Evolutionary conservation across 2,797 vertebrate genomes (phyloP).

Genomic region (Leucoraja ocellata): DNA sequence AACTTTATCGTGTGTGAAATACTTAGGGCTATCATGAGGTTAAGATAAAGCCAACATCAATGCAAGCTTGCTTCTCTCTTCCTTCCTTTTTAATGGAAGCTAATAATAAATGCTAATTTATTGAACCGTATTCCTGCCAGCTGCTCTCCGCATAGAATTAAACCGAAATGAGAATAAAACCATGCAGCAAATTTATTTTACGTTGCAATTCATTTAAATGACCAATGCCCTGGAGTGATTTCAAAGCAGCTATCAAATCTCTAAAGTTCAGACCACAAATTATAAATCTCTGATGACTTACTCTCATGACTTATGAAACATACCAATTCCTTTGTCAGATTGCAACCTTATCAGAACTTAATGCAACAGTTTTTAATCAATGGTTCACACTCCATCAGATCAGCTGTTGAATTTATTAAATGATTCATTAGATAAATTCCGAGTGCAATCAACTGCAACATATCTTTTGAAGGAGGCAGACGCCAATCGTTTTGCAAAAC

Average conservation of each 20-base stretch:
- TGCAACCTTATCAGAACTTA: background rate
- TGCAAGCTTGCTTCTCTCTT: background rate
- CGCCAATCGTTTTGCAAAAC: background rate
- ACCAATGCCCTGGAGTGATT: constrained; percentile 12
- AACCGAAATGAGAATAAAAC: background rate
- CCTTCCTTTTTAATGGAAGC: background rate
- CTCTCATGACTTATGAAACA: background rate
- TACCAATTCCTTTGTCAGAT: background rate
- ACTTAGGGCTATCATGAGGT: background rate
- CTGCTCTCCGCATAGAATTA: background rate
- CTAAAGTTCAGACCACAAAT: background rate
- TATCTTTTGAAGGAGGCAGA: background rate
- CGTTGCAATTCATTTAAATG: background rate
- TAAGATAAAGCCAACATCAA: background rate
- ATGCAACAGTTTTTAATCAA: background rate
- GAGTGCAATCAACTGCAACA: background rate
- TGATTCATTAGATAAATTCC: constrained; percentile 3
- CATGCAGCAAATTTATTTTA: background rate
- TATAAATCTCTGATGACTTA: background rate
- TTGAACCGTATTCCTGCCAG: background rate
- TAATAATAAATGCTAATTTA: background rate
- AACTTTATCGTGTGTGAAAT: background rate
- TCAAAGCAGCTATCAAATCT: background rate
- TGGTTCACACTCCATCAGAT: background rate
- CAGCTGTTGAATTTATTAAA: constrained; percentile 1